Evolutionary conservation across 2,113 vertebrate genomes (phyloP).

Genomic region (Piliocolobus tephrosceles): DNA sequence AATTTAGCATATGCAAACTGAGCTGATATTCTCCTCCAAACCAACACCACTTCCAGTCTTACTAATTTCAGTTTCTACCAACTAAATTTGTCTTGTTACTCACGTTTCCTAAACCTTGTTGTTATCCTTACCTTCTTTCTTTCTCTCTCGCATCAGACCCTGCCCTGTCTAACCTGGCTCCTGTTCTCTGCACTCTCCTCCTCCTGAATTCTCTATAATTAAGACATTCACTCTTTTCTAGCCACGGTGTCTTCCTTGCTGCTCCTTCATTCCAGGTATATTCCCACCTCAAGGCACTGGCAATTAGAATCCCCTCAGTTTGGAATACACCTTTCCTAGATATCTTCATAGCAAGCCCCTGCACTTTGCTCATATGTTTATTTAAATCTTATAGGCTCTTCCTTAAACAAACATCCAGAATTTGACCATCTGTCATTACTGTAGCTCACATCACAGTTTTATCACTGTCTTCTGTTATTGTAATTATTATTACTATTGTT

Average conservation of each 20-base stretch:
- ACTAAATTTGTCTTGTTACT: background rate
- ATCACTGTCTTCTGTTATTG: background rate
- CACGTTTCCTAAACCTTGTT: background rate
- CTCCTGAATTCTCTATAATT: background rate
- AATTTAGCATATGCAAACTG: too few relatives aligned
- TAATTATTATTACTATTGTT: too few relatives aligned
- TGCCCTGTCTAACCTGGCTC: too few relatives aligned
- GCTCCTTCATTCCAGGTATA: rapidly evolving
- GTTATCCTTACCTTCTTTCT: background rate
- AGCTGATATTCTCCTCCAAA: background rate
- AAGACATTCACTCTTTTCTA: background rate
- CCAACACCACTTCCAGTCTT: background rate
- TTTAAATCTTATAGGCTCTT: background rate
- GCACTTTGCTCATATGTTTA: background rate
- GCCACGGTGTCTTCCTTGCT: background rate
- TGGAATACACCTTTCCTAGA: background rate
- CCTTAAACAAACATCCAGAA: background rate
- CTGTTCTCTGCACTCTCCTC: background rate
- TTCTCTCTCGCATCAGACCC: background rate
- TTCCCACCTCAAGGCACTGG: background rate
- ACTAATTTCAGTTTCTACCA: background rate
- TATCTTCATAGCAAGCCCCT: background rate
- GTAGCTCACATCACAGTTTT: background rate
- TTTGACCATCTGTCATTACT: background rate
- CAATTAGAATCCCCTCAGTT: background rate